Percentiles rank a stretch among this genome's conserved stretches.
phyloP scores from a whole-genome alignment of 2,797 vertebrate species.

The Rhincodon typus region DNA sequence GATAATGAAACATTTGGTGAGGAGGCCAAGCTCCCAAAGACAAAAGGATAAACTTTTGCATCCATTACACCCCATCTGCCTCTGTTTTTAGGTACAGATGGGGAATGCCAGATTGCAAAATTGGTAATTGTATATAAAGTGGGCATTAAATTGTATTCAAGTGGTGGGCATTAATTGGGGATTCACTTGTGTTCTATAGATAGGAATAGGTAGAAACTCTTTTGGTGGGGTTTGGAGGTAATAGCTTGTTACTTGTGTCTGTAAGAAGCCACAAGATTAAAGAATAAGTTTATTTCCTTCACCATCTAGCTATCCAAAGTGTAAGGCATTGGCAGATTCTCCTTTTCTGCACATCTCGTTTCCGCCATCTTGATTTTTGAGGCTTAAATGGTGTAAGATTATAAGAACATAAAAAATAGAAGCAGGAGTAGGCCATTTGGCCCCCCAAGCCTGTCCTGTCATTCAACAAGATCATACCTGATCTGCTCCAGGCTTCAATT shows the following conservation, averaged over 20 bases:
- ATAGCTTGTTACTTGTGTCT: neutral
- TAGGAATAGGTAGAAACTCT: neutral
- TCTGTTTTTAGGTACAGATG: neutral
- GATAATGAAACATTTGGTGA: neutral
- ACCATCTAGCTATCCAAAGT: neutral
- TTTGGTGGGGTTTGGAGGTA: neutral
- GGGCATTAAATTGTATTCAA: neutral
- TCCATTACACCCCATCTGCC: neutral
- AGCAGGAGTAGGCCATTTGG: too few relatives aligned
- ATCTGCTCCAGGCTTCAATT: too few relatives aligned
- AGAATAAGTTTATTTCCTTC: neutral
- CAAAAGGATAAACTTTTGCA: neutral
- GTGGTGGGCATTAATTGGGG: neutral
- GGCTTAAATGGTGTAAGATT: too few relatives aligned
- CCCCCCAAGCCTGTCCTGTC: too few relatives aligned
- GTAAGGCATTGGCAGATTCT: too few relatives aligned
- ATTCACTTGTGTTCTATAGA: neutral
- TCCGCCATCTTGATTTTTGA: neutral
- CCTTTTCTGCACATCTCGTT: neutral
- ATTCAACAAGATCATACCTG: too few relatives aligned
- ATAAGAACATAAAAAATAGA: too few relatives aligned
- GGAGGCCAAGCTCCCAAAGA: neutral
- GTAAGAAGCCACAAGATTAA: neutral
- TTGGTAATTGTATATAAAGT: neutral
- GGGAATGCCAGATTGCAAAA: neutral